Conservation (phyloP, 2,888 invertebrate genomes). For the Gari tellinella region DNA sequence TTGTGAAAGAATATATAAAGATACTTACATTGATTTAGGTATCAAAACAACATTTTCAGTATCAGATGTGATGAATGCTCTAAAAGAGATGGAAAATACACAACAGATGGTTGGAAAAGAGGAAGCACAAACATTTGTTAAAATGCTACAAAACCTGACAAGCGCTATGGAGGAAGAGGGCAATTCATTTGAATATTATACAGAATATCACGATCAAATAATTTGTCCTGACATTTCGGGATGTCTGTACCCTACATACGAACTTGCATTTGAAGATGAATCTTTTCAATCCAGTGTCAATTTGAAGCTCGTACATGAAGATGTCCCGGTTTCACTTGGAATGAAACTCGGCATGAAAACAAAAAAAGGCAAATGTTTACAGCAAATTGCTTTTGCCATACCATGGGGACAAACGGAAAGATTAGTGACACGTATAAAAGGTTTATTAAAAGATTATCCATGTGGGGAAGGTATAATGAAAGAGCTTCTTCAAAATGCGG, state of each 20-base stretch:
- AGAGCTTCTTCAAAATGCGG: constrained; percentile 82
- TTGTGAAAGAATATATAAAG: background rate
- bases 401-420: constrained; percentile 81
- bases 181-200: background rate
- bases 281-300: constrained; percentile 60
- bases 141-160: constrained; percentile 27
- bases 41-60: constrained; percentile 7
- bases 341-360: constrained; percentile 66
- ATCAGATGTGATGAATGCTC: constrained; percentile 1
- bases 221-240: constrained; percentile 70
- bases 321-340: constrained; percentile 54
- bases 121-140: constrained; percentile 18
- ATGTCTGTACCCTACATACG: constrained; percentile 53
- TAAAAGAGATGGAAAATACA: constrained; percentile 2
- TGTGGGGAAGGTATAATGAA: constrained; percentile 79
- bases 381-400: constrained; percentile 41
- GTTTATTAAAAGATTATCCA: constrained; percentile 78
- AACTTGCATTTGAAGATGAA: constrained; percentile 72
- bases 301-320: constrained; percentile 51
- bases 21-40: constrained; percentile 17
- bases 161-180: background rate
- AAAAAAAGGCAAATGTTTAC: constrained; percentile 40
- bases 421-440: constrained; percentile 75
- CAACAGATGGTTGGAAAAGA: constrained; percentile 1
- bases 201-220: constrained; percentile 31